Evolutionary conservation across 2,797 vertebrate genomes (phyloP).

Genomic region (Lateolabrax maculatus): DNA sequence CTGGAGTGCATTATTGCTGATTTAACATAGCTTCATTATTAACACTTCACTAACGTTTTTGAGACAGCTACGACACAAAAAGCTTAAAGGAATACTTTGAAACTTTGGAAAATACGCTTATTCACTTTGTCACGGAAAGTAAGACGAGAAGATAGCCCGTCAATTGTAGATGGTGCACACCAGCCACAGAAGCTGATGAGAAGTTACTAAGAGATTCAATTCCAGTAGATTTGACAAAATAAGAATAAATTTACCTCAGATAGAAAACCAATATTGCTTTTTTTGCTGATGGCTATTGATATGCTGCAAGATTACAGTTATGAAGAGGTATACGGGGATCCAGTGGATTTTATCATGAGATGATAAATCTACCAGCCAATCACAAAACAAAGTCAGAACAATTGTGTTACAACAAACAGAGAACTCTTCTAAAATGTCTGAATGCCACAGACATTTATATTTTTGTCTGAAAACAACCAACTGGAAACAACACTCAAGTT

Average conservation of each 20-base stretch:
- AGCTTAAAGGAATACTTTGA: no score
- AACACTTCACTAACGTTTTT: background rate
- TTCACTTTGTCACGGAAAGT: background rate
- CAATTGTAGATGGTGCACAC: no score
- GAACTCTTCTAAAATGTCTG: background rate
- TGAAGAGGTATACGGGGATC: no score
- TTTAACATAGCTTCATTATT: background rate
- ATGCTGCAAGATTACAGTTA: background rate
- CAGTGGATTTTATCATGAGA: background rate
- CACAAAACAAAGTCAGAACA: background rate
- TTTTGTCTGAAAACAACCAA: background rate
- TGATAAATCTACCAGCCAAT: background rate
- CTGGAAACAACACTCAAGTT: background rate
- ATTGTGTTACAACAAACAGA: background rate
- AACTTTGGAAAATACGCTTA: background rate
- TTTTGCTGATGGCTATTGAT: background rate
- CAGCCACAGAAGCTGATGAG: background rate
- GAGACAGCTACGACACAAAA: background rate
- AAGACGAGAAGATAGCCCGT: no score
- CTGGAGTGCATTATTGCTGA: background rate
- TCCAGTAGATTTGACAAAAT: background rate
- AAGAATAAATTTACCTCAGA: background rate
- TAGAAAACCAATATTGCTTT: background rate
- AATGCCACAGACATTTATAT: background rate
- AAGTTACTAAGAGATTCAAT: background rate